A percentile compares a stretch with the other conserved stretches of the same genome.
Conservation (phyloP, 37 sponge, comb jelly and placozoan genomes). For the Diacarnus erythraeanus region DNA sequence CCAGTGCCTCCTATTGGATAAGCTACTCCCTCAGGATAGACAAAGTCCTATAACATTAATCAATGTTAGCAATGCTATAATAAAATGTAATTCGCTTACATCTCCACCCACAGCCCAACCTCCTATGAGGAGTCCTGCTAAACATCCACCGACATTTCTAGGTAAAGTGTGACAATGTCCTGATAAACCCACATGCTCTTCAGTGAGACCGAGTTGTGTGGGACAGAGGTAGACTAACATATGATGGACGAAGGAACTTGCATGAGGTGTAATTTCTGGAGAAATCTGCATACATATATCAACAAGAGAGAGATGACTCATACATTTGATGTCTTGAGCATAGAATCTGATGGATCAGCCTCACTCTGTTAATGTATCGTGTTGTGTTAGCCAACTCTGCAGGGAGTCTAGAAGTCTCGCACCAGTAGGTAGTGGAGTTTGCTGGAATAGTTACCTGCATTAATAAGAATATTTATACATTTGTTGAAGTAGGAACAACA, state of each 20-base stretch:
- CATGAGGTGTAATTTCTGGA: constrained; percentile 15
- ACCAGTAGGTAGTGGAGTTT: constrained; percentile 13
- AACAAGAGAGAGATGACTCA: neutral
- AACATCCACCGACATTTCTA: neutral
- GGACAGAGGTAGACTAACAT: constrained; percentile 30
- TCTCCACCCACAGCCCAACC: constrained; percentile 62
- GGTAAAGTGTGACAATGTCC: neutral
- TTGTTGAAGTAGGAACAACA: neutral
- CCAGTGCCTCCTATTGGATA: constrained; percentile 72
- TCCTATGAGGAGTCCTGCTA: constrained; percentile 12
- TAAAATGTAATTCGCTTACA: constrained; percentile 3
- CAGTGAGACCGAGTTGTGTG: neutral
- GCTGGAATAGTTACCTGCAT: constrained; percentile 9
- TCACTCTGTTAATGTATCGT: constrained; percentile 6
- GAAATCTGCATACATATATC: neutral
- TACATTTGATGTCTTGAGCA: too few species aligned
- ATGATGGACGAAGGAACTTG: constrained; percentile 44
- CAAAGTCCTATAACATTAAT: constrained; percentile 43
- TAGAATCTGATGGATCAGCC: neutral
- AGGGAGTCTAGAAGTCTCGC: neutral
- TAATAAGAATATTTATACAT: neutral
- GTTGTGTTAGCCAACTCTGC: neutral
- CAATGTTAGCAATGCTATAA: neutral
- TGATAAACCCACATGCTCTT: constrained; percentile 1
- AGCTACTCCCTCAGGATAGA: constrained; percentile 59